Conservation (phyloP, 2,113 vertebrate species). For the Mastomys natalensis region DNA sequence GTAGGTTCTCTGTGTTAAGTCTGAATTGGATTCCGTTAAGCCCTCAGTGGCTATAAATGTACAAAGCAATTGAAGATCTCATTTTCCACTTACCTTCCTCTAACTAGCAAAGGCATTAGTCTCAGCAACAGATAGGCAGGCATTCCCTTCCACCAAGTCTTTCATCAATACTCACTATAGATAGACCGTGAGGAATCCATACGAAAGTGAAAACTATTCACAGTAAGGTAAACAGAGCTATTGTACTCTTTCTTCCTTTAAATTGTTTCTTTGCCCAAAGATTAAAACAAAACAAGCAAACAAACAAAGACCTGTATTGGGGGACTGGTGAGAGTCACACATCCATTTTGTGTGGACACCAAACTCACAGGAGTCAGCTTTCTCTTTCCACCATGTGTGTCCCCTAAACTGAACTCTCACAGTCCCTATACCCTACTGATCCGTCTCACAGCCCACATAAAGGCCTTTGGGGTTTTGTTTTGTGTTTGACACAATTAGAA, state of each 20-base stretch:
- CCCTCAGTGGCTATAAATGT: background rate
- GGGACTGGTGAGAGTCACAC: background rate
- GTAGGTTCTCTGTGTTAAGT: background rate
- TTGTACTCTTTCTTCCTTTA: background rate
- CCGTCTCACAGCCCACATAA: background rate
- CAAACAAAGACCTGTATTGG: too few relatives aligned
- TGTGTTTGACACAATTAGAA: constrained; percentile 14
- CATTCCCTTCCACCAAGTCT: background rate
- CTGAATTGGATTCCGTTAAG: background rate
- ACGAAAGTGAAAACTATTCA: constrained; percentile 28
- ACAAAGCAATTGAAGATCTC: constrained; percentile 3
- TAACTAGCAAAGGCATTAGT: background rate
- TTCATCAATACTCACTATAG: background rate
- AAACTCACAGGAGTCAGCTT: background rate
- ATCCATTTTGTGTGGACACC: background rate
- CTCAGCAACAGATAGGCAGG: background rate
- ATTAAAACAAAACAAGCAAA: background rate
- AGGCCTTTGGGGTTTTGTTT: constrained; percentile 17
- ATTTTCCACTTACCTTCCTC: constrained; percentile 50
- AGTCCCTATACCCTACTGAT: too few relatives aligned
- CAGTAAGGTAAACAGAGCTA: background rate
- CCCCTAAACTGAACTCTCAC: background rate
- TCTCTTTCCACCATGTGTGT: background rate
- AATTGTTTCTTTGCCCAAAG: background rate
- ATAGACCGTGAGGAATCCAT: background rate